Conservation (phyloP, 2,113 vertebrate genomes). For the Phodopus roborovskii region DNA sequence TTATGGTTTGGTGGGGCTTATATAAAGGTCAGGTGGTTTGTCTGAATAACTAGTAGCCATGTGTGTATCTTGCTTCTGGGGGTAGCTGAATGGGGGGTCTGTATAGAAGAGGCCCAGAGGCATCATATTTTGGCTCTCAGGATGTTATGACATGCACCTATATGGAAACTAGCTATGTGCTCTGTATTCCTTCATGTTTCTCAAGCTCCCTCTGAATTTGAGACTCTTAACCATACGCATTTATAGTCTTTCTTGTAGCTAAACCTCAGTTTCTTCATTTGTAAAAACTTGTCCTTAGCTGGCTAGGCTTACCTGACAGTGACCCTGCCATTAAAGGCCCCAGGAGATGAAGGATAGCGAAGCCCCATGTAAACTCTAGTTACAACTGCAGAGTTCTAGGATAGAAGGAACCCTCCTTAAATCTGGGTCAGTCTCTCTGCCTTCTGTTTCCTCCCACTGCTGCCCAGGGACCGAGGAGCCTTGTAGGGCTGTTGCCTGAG, state of each 20-base stretch:
- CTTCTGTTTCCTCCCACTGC: conserved; percentile 52
- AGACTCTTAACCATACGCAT: neutral
- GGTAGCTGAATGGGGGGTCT: neutral
- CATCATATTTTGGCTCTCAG: neutral
- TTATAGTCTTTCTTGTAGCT: neutral
- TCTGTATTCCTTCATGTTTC: neutral
- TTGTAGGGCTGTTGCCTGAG: neutral
- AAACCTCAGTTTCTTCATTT: neutral
- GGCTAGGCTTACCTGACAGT: neutral
- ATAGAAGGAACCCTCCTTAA: conserved; percentile 40
- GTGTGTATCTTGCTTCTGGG: neutral
- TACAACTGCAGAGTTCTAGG: neutral
- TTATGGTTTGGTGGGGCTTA: conserved; percentile 53
- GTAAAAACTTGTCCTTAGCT: neutral
- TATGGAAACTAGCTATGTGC: neutral
- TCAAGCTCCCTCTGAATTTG: neutral
- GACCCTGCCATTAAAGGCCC: neutral
- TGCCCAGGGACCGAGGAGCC: neutral
- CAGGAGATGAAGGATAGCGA: neutral
- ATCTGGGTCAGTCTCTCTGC: conserved; percentile 73
- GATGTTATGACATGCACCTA: neutral
- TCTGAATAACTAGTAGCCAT: neutral
- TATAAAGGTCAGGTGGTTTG: neutral
- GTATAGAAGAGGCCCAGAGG: neutral
- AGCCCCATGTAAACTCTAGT: neutral